Evolutionary conservation across 2,888 invertebrate species (phyloP), one percentile per base, ranked within the genome.

Genomic region (Cheilosia vulpina): DNA sequence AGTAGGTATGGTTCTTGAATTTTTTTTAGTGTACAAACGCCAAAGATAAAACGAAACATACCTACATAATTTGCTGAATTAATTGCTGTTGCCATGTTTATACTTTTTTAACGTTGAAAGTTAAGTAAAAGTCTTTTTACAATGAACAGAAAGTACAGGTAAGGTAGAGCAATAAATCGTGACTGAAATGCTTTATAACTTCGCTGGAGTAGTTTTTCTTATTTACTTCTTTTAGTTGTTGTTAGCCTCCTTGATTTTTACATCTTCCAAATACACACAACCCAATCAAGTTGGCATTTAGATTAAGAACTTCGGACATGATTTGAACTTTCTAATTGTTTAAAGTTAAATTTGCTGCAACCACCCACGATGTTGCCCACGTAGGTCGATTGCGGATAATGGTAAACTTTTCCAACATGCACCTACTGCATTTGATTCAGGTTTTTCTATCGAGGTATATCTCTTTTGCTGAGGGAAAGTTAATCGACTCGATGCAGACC

Each of bases 261-360:
- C 52, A 19, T 13, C 52, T 66, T 27, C 72, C 45, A 50, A 17
- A 43, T 34, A 45, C 50, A 79, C 19, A 47, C 3, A 58, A 75
- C 43, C 68, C 81, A 75, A 81, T 69, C 50, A 57, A 57, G 41
- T 81, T 81, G 68, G 69, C 75, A 77, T 80, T 80, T 63, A 21
- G 57, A 65, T 75, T 57, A 38, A 71, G 69, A 81, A 80, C 68
- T 55, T 68, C 41, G 75, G 47, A 71, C 81, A 76, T 71, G 76
- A 58, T 76, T 71, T 71, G 65, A 81, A 81, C 81, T 73, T 73
- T 80, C 66, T 80, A 73, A 68, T 73, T 60, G 68, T 38, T 60
- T 43, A 58, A 62, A 55, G 66, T 57, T 76, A 57, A 66, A 43
- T 38, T 60, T 38, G 47, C 31, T 50, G 45, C 24, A 63, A 15